A percentile compares a stretch with the other conserved stretches of the same genome.
Evolutionary conservation across 92 coral and sea anemone species (phyloP).

Genomic region (Epizoanthus scotinus): DNA sequence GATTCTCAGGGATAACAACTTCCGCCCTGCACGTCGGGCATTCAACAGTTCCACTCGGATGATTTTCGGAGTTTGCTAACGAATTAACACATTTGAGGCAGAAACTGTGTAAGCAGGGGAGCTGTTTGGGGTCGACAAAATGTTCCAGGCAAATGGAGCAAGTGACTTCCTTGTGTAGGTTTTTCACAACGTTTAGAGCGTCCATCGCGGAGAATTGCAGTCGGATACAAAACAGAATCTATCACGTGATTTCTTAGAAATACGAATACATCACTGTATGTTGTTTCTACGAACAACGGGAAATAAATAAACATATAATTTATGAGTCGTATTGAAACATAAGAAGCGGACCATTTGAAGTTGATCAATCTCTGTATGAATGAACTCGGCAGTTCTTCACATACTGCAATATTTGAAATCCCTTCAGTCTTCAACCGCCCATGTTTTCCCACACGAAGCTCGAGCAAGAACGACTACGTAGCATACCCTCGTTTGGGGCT

Average conservation of each 20-base stretch:
- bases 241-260: conserved; percentile 12
- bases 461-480: no score
- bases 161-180: conserved; percentile 36
- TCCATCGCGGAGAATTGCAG: not conserved
- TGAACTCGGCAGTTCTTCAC: no score
- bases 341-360: no score
- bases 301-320: no score
- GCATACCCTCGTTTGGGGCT: no score
- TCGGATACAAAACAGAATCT: not conserved
- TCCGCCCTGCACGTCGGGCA: conserved; percentile 38
- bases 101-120: conserved; percentile 55
- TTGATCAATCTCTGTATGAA: no score
- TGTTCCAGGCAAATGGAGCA: conserved; percentile 44
- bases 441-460: no score
- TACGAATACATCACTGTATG: no score
- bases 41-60: conserved; percentile 30
- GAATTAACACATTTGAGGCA: conserved; percentile 48
- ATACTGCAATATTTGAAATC: no score
- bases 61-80: conserved; percentile 15
- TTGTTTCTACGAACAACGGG: no score
- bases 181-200: conserved; percentile 18
- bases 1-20: conserved; percentile 33
- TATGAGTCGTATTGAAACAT: no score
- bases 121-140: conserved; percentile 39
- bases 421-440: no score